Evolutionary conservation across 2,888 invertebrate species (phyloP), one percentile per base, ranked within the genome.

Genomic region (Eledona agricola): DNA sequence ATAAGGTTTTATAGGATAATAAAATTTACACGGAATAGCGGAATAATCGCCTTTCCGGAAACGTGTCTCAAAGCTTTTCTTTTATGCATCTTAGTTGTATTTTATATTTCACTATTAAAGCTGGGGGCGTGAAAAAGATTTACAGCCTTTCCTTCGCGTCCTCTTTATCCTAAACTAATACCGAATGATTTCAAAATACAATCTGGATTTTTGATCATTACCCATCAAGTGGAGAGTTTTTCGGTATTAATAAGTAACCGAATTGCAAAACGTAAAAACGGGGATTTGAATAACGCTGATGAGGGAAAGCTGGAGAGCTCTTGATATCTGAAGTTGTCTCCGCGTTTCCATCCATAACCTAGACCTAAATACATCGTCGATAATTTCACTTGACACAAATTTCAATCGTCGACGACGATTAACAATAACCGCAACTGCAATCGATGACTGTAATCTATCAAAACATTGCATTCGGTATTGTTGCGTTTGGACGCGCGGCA

Each of bases 271-370:
- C 12, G 42, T 11, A 46, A 47, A 34, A 47, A 47, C 22, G 40
- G 11, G 25, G 34, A 53, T 53, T 53, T 53, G 51, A 55, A 58
- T 58, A 55, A 47, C 42, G 58, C 58, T 58, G 58, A 58, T 55
- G 53, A 53, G 34, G 47, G 50, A 7, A 37, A 52, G 46, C 47
- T 58, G 38, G 47, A 58, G 58, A 12, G 38, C 51, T 29, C 55
- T 55, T 46, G 34, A 47, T 32, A 38, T 22, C 13, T 50, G 31
- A 50, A 50, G 49, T 31, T 23, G 38, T 32, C 37, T 25, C 25
- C 32, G 15, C 25, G 13, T 37, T 47, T 37, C 32, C 47, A 13
- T 35, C 31, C 29, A 47, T 47, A 37, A 47, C 49, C 40, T 50
- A 50, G 49, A 40, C 49, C 49, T 32, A 25, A 31, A 50, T 50